Percentiles rank a stretch among this genome's conserved stretches.
phyloP scores from a whole-genome alignment of 2,888 invertebrate species.

The Laspeyria flexula region DNA sequence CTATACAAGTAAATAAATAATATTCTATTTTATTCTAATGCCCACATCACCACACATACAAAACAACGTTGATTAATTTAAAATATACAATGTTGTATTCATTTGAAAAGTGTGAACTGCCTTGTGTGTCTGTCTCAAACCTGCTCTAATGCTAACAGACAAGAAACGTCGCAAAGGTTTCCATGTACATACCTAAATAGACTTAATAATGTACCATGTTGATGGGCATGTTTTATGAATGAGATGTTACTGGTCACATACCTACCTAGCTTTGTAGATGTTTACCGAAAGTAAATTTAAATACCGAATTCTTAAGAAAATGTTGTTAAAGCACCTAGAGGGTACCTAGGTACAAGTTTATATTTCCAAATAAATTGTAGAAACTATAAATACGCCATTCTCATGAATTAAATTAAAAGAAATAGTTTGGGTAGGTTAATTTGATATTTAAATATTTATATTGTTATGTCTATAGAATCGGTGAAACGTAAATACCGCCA shows the following conservation, averaged over 20 bases:
- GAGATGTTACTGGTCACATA: constrained; percentile 27
- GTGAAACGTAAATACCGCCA: no score
- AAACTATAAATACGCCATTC: no score
- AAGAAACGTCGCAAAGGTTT: constrained; percentile 10
- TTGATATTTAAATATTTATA: no score
- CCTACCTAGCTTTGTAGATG: background rate
- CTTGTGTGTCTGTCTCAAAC: constrained; percentile 22
- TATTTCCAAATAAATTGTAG: no score
- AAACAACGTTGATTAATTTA: background rate
- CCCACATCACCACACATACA: background rate
- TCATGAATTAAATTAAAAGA: no score
- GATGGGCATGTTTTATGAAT: constrained; percentile 42
- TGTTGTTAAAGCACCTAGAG: no score
- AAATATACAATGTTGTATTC: constrained; percentile 7
- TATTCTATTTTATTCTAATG: no score
- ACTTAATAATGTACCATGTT: constrained; percentile 13
- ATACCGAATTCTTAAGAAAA: no score
- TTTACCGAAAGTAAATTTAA: background rate
- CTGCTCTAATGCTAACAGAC: constrained; percentile 26
- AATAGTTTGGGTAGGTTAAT: no score
- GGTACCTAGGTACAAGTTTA: no score
- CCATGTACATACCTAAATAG: constrained; percentile 15
- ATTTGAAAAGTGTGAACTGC: constrained; percentile 15
- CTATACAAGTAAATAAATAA: no score
- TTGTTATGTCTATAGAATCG: no score